Conservation (phyloP, 2,888 invertebrate species). For the Eubasilissa splendida region DNA sequence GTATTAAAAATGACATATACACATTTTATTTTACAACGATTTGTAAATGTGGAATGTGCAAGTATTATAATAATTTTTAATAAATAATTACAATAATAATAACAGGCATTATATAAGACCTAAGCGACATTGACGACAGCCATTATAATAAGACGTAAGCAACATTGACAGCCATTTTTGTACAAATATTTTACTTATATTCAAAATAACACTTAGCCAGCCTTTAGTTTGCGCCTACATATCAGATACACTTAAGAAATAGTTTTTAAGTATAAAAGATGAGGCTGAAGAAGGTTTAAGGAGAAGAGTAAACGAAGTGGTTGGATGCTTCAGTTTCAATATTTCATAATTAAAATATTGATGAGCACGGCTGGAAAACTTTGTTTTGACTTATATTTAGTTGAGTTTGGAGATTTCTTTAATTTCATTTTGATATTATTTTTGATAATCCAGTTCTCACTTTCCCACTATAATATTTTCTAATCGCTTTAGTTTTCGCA, state of each 20-base stretch:
- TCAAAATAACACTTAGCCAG: conserved; percentile 8
- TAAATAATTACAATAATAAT: conserved; percentile 4
- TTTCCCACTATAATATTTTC: too few species aligned
- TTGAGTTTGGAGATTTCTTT: background rate
- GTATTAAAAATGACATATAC: too few species aligned
- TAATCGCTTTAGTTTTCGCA: too few species aligned
- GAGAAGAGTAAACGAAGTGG: conserved; percentile 10
- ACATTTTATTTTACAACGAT: too few species aligned
- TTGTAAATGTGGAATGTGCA: too few species aligned
- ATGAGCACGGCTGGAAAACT: conserved; percentile 47
- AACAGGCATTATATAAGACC: conserved; percentile 1
- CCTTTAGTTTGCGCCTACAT: conserved; percentile 25
- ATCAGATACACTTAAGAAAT: conserved; percentile 41
- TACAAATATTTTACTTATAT: conserved; percentile 13
- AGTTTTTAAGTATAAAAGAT: conserved; percentile 50
- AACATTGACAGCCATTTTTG: conserved; percentile 35
- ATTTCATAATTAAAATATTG: conserved; percentile 55
- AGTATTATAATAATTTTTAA: background rate
- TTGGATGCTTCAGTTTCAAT: conserved; percentile 50
- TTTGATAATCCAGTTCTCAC: too few species aligned
- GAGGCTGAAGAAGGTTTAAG: conserved; percentile 37
- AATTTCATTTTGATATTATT: too few species aligned
- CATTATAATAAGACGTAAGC: conserved; percentile 22
- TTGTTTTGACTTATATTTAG: background rate
- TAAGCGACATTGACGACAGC: conserved; percentile 32